These are phyloP conservation scores for Nasonia longicornis DNA, from an alignment of 1,140 invertebrate species.

Conservation along the genomic window DNA sequence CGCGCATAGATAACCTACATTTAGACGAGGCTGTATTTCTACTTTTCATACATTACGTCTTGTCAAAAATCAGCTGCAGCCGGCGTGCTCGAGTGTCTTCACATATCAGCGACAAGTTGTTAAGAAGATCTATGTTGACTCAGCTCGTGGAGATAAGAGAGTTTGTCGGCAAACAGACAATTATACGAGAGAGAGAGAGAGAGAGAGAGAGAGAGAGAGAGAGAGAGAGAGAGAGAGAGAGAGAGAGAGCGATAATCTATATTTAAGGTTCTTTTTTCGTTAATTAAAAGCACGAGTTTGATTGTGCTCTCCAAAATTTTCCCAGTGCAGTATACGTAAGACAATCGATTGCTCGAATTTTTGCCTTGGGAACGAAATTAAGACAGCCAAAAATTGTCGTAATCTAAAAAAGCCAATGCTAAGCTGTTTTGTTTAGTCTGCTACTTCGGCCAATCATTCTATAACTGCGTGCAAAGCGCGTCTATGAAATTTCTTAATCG, in stretches of 20 bases:
- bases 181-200: neutral
- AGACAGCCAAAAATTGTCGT: no score
- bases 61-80: neutral
- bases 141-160: conserved; percentile 34
- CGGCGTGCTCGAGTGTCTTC: neutral
- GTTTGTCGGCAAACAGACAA: conserved; percentile 44
- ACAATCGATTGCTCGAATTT: no score
- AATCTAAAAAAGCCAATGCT: no score
- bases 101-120: neutral
- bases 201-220: no score
- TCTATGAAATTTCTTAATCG: no score
- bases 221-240: neutral
- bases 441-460: no score
- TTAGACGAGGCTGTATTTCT: neutral
- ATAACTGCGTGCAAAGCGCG: no score
- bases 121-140: conserved; percentile 39
- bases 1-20: conserved; percentile 29
- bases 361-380: no score
- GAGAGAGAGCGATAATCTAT: conserved; percentile 25
- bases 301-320: conserved; percentile 10
- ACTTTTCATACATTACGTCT: neutral
- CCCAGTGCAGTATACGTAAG: neutral
- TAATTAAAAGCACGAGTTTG: conserved; percentile 14
- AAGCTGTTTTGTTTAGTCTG: no score
- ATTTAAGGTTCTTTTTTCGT: conserved; percentile 35